Conservation (phyloP, 1,140 invertebrate genomes). For the Lycorma delicatula region DNA sequence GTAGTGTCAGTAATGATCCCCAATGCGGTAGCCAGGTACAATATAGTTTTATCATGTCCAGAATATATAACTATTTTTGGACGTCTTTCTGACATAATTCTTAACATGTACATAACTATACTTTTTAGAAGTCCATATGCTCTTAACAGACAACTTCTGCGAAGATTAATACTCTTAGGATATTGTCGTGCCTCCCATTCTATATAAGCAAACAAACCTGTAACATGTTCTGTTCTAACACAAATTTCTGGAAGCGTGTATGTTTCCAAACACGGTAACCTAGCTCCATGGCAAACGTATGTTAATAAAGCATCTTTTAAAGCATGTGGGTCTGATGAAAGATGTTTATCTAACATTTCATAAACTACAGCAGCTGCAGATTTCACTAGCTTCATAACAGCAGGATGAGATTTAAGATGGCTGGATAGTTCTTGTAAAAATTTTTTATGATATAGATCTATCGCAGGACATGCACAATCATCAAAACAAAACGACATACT, state of each 20-base stretch:
- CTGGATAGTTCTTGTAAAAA: slow-evolving; percentile 40
- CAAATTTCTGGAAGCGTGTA: slow-evolving; percentile 36
- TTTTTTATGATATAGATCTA: slow-evolving; percentile 51
- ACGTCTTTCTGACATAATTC: slow-evolving; percentile 64
- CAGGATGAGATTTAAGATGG: slow-evolving; percentile 54
- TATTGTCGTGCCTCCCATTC: slow-evolving; percentile 63
- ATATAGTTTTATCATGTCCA: slow-evolving; percentile 82
- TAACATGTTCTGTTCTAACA: slow-evolving; percentile 58
- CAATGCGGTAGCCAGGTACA: slow-evolving; percentile 69
- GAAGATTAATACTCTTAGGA: slow-evolving; percentile 52
- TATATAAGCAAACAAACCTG: slow-evolving; percentile 60
- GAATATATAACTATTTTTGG: slow-evolving; percentile 80
- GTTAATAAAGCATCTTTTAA: slow-evolving; percentile 72
- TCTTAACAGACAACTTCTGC: slow-evolving; percentile 55
- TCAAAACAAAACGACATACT: slow-evolving; percentile 78
- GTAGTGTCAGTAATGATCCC: slow-evolving; percentile 52
- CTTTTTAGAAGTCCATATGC: slow-evolving; percentile 69
- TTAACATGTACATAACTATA: slow-evolving; percentile 67
- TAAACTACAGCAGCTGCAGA: slow-evolving; percentile 48
- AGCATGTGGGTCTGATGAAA: slow-evolving; percentile 52
- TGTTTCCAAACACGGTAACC: slow-evolving; percentile 53
- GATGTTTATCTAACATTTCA: slow-evolving; percentile 51
- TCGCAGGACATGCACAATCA: slow-evolving; percentile 69
- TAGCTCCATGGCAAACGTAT: slow-evolving; percentile 72
- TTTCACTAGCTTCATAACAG: slow-evolving; percentile 54